phyloP scores from a whole-genome alignment of 2,113 vertebrate genomes.

The Oreochromis tanganicae region DNA sequence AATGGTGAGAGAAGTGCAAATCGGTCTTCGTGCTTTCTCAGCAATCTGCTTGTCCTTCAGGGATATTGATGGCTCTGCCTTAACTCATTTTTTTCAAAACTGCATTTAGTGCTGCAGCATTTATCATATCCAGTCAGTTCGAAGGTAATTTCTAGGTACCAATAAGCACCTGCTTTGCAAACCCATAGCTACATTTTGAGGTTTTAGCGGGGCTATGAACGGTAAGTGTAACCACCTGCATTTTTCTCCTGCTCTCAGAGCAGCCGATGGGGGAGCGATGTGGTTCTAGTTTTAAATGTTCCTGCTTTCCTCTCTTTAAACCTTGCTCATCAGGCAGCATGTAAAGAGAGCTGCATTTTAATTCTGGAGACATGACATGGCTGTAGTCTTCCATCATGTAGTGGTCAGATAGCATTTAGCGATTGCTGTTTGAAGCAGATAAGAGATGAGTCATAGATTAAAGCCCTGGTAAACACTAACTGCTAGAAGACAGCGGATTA shows the following conservation, averaged over 20 bases:
- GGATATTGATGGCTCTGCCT: constrained; percentile 12
- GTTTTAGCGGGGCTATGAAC: constrained; percentile 29
- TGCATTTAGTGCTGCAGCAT: neutral
- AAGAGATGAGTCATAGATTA: constrained; percentile 36
- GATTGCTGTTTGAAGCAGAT: constrained; percentile 44
- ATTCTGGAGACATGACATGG: constrained; percentile 9
- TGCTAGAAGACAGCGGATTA: neutral
- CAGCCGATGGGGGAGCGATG: neutral
- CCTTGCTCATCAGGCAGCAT: neutral
- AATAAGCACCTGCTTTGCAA: neutral
- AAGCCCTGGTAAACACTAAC: constrained; percentile 3
- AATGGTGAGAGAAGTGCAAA: constrained; percentile 24
- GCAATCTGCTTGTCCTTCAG: constrained; percentile 38
- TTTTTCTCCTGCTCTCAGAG: neutral
- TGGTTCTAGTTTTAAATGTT: neutral
- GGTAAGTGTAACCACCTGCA: constrained; percentile 22
- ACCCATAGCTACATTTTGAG: constrained; percentile 2
- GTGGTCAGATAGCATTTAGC: constrained; percentile 33
- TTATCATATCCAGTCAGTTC: constrained; percentile 29
- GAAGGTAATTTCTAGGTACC: constrained; percentile 12
- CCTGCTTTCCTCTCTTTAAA: neutral
- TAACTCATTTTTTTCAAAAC: neutral
- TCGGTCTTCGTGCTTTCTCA: constrained; percentile 37
- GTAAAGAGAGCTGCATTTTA: constrained; percentile 47
- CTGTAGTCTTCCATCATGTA: constrained; percentile 17